Evolutionary conservation across 2,888 invertebrate genomes (phyloP).

Genomic region (Monopis laevigella): DNA sequence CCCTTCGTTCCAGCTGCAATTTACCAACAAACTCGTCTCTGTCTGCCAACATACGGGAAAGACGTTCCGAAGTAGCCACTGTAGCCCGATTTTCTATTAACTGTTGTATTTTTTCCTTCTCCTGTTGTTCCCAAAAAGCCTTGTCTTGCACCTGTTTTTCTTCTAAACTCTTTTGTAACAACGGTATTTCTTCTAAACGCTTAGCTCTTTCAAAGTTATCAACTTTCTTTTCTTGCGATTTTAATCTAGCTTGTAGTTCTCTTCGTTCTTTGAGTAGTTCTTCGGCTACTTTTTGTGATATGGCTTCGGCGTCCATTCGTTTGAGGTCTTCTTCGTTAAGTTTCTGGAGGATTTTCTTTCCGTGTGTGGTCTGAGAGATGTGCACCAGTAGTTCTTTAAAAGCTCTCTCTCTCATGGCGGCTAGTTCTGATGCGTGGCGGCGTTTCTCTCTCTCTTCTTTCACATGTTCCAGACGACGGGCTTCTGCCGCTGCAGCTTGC

Average conservation of each 20-base stretch:
- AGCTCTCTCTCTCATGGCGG: constrained; percentile 87
- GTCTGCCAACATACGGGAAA: constrained; percentile 83
- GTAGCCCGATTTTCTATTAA: constrained; percentile 80
- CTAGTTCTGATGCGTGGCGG: constrained; percentile 85
- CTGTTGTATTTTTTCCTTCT: constrained; percentile 83
- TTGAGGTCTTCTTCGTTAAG: constrained; percentile 90
- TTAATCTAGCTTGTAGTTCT: constrained; percentile 90
- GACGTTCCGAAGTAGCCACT: constrained; percentile 81
- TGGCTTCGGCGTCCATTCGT: constrained; percentile 94
- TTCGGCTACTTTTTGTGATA: constrained; percentile 91
- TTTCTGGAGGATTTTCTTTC: constrained; percentile 89
- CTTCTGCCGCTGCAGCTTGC: constrained; percentile 84
- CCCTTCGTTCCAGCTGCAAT: constrained; percentile 76
- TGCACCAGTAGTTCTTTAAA: constrained; percentile 91
- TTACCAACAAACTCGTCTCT: constrained; percentile 81
- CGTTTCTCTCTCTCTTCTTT: constrained; percentile 89
- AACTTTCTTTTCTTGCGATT: constrained; percentile 95
- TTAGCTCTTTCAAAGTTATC: constrained; percentile 97
- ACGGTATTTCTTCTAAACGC: constrained; percentile 92
- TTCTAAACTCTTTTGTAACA: constrained; percentile 85
- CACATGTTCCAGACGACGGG: constrained; percentile 86
- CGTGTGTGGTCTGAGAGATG: constrained; percentile 91
- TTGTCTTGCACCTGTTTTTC: constrained; percentile 86
- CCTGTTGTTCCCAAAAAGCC: constrained; percentile 93
- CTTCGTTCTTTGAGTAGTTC: constrained; percentile 94